These are phyloP conservation scores for Pachypsylla venusta DNA, from an alignment of 1,140 invertebrate species.

Conservation along the genomic window DNA sequence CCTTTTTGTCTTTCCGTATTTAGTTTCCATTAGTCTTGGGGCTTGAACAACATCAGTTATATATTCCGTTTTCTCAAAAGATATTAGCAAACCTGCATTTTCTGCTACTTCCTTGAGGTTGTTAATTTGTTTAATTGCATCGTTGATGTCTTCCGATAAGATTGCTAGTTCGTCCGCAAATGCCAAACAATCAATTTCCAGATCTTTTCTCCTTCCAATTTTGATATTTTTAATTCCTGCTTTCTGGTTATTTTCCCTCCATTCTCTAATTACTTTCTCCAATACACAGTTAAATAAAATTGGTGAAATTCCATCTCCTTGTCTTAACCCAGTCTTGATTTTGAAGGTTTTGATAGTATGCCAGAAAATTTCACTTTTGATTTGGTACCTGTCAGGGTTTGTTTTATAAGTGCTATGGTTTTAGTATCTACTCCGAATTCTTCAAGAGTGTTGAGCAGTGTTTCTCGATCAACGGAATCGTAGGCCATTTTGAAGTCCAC, in stretches of 20 bases:
- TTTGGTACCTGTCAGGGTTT: slow-evolving; percentile 1
- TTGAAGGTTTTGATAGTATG: neutral
- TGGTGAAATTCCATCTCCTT: slow-evolving; percentile 15
- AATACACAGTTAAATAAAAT: slow-evolving; percentile 14
- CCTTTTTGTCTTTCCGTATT: neutral
- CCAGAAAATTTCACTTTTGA: slow-evolving; percentile 1
- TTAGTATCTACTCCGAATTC: slow-evolving; percentile 8
- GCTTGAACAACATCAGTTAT: neutral
- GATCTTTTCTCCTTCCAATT: slow-evolving; percentile 5
- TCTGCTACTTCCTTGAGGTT: slow-evolving; percentile 8
- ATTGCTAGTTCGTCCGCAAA: slow-evolving; percentile 13
- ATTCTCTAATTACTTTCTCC: slow-evolving; percentile 13
- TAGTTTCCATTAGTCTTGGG: slow-evolving; percentile 1
- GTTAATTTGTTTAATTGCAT: slow-evolving; percentile 2
- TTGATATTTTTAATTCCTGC: neutral
- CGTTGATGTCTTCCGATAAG: neutral
- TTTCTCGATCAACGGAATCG: slow-evolving; percentile 10
- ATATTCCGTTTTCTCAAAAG: slow-evolving; percentile 7
- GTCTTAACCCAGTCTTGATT: slow-evolving; percentile 13
- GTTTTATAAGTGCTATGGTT: neutral
- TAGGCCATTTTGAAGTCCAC: slow-evolving; percentile 12
- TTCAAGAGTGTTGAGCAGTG: slow-evolving; percentile 7
- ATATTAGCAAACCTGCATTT: slow-evolving; percentile 1
- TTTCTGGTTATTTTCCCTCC: neutral
- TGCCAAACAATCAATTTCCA: slow-evolving; percentile 8